These are phyloP conservation scores for Heterodera schachtii DNA, from an alignment of 1,140 invertebrate genomes.

Conservation along the genomic window DNA sequence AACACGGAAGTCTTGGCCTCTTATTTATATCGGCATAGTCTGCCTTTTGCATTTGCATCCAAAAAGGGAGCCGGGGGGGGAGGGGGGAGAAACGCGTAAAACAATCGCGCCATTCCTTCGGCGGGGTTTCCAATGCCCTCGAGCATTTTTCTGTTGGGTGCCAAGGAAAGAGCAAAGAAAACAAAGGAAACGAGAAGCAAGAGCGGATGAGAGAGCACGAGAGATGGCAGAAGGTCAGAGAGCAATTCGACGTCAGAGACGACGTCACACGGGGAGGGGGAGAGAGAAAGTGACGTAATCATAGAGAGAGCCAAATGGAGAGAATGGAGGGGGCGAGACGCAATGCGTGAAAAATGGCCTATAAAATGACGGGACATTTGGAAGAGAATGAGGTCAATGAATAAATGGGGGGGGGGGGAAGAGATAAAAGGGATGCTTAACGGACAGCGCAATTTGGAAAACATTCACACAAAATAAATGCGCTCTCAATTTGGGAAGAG, in stretches of 20 bases:
- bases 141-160: slow-evolving; percentile 2
- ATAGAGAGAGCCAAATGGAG: neutral
- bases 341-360: too few species aligned
- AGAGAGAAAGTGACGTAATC: neutral
- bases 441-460: too few species aligned
- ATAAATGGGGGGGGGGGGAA: too few species aligned
- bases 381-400: too few species aligned
- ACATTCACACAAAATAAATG: too few species aligned
- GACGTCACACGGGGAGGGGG: neutral
- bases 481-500: too few species aligned
- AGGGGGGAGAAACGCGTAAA: neutral
- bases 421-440: too few species aligned
- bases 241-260: slow-evolving; percentile 1
- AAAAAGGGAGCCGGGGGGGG: neutral
- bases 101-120: too few species aligned
- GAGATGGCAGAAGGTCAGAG: neutral
- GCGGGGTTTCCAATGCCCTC: neutral
- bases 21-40: neutral
- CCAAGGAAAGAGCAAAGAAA: neutral
- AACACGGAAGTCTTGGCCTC: neutral
- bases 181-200: neutral
- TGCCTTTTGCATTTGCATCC: neutral
- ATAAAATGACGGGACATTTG: too few species aligned
- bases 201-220: neutral
- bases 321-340: too few species aligned